These are phyloP conservation scores for Barypeithes pellucidus DNA, from an alignment of 2,888 invertebrate genomes.

Conservation along the genomic window DNA sequence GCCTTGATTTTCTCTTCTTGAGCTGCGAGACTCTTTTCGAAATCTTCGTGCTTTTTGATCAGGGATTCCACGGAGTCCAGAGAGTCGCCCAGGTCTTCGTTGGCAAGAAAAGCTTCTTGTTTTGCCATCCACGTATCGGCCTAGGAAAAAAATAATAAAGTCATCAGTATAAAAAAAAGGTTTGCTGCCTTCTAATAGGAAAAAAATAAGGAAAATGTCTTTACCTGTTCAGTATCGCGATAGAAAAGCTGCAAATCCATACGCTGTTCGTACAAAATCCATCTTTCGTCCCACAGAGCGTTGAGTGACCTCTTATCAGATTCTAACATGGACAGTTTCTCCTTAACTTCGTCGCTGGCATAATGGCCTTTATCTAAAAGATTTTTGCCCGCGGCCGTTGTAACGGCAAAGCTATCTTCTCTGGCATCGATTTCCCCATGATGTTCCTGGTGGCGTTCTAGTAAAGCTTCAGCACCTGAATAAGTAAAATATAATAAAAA, in stretches of 20 bases:
- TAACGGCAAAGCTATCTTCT: conserved; percentile 93
- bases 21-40: conserved; percentile 98
- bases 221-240: conserved; percentile 87
- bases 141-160: conserved; percentile 66
- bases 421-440: conserved; percentile 98
- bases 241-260: conserved; percentile 99
- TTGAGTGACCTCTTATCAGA: conserved; percentile 90
- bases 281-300: conserved; percentile 95
- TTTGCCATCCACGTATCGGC: conserved; percentile 99
- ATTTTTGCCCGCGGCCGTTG: conserved; percentile 90
- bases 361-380: conserved; percentile 92
- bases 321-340: conserved; percentile 86
- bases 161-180: not conserved
- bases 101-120: conserved; percentile 98
- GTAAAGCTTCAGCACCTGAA: conserved; percentile 87
- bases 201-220: not conserved
- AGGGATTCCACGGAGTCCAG: conserved; percentile 98
- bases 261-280: conserved; percentile 98
- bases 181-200: not conserved
- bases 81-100: conserved; percentile 98
- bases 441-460: conserved; percentile 98
- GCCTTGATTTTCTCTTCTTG: conserved; percentile 99
- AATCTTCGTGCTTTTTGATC: conserved; percentile 99
- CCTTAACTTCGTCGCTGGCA: conserved; percentile 91
- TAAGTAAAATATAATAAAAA: not conserved